Evolutionary conservation across 1,140 invertebrate species (phyloP).

Genomic region (Colletes latitarsis): DNA sequence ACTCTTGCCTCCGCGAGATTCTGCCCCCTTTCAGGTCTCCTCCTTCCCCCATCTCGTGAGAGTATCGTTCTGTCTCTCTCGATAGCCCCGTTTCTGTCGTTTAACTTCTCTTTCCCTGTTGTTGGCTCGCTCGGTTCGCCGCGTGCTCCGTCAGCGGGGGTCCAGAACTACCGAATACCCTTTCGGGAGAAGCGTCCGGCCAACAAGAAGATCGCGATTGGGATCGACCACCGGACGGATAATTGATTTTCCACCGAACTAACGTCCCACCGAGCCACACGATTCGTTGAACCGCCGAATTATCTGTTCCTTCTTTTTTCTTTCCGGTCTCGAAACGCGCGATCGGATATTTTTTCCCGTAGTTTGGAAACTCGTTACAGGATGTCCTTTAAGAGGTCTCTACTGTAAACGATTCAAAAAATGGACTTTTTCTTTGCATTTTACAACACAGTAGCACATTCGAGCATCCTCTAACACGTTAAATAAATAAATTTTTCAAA

Average conservation of each 20-base stretch:
- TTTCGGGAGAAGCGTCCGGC: slow-evolving; percentile 14
- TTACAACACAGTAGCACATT: too few species aligned
- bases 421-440: too few species aligned
- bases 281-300: slow-evolving; percentile 16
- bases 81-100: neutral
- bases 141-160: slow-evolving; percentile 61
- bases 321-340: too few species aligned
- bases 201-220: slow-evolving; percentile 32
- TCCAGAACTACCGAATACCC: slow-evolving; percentile 61
- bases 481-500: too few species aligned
- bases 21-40: neutral
- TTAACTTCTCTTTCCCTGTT: neutral
- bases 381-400: too few species aligned
- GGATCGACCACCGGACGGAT: slow-evolving; percentile 40
- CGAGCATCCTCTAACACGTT: too few species aligned
- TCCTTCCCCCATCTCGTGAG: neutral
- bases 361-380: too few species aligned
- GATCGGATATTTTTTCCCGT: too few species aligned
- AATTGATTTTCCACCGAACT: slow-evolving; percentile 67
- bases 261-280: neutral
- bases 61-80: neutral
- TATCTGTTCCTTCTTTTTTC: too few species aligned
- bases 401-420: too few species aligned
- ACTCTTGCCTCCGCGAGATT: slow-evolving; percentile 29
- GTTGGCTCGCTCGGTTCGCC: neutral